Conservation (phyloP, 2,797 vertebrate species). For the Hapalemur alaotrensis region DNA sequence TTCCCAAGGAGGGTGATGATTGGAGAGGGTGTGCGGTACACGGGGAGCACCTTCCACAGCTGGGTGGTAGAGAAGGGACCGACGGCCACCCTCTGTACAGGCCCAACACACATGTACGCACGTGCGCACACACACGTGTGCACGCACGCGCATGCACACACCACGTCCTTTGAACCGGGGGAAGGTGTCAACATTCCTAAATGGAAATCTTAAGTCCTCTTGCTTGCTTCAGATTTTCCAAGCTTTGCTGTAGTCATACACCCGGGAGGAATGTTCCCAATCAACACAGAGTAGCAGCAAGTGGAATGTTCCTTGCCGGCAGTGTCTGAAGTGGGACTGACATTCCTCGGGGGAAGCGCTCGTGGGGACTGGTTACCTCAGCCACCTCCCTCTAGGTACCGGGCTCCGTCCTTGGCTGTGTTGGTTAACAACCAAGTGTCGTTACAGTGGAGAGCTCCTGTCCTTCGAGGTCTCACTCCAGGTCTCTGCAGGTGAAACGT, state of each 20-base stretch:
- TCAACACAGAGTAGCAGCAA: constrained; percentile 26
- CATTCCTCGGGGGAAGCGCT: constrained; percentile 1
- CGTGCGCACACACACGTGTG: background rate
- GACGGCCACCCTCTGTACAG: background rate
- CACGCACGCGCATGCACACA: background rate
- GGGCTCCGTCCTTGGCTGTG: constrained; percentile 39
- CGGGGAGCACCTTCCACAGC: background rate
- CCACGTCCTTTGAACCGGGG: background rate
- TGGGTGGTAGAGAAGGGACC: background rate
- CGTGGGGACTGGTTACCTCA: constrained; percentile 65
- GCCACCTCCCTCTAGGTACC: constrained; percentile 62
- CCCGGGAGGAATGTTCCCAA: constrained; percentile 38
- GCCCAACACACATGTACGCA: too few relatives aligned
- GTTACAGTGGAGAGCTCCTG: constrained; percentile 28
- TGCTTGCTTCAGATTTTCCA: constrained; percentile 65
- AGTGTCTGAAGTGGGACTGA: constrained; percentile 36
- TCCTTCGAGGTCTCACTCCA: constrained; percentile 62
- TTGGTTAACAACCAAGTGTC: constrained; percentile 67
- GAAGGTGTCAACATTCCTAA: constrained; percentile 33
- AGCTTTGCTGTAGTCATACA: background rate
- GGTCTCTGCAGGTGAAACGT: constrained; percentile 56
- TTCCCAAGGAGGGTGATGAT: constrained; percentile 17
- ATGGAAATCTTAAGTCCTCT: constrained; percentile 33
- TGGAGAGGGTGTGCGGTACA: background rate
- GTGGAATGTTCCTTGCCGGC: constrained; percentile 17